Percentiles rank a stretch among this genome's conserved stretches.
phyloP scores from a whole-genome alignment of 2,113 vertebrate genomes.

The Trochalopteron elliotii region DNA sequence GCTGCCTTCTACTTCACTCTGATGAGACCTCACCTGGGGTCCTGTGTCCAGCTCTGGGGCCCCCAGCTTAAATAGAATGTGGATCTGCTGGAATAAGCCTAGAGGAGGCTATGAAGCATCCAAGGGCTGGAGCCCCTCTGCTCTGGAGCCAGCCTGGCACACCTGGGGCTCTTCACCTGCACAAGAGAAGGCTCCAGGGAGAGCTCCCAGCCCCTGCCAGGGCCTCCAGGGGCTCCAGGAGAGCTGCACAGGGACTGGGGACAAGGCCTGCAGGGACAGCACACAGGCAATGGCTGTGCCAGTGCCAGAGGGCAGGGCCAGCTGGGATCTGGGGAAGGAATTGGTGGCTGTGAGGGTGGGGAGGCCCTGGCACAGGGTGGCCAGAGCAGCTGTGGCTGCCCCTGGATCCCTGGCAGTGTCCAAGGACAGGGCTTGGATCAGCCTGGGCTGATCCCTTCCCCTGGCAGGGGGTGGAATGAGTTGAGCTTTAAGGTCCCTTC shows the following conservation, averaged over 20 bases:
- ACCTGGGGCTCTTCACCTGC: not conserved
- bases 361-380: too few species aligned
- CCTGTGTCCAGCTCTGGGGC: not conserved
- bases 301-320: too few species aligned
- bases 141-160: not conserved
- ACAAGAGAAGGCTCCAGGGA: not conserved
- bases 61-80: not conserved
- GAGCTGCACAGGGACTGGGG: too few species aligned
- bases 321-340: too few species aligned
- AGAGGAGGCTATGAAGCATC: too few species aligned
- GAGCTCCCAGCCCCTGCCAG: not conserved
- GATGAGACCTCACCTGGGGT: not conserved
- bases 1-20: not conserved
- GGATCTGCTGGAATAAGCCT: not conserved
- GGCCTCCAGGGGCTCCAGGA: too few species aligned
- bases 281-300: too few species aligned
- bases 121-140: not conserved
- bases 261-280: too few species aligned
- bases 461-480: accelerated
- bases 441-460: accelerated
- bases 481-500: not conserved
- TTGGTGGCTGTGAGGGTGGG: too few species aligned
- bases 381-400: too few species aligned
- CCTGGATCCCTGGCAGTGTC: too few species aligned
- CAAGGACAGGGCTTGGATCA: not conserved